These are phyloP conservation scores for Microhierax caerulescens DNA, from an alignment of 2,797 vertebrate species.

Conservation along the genomic window DNA sequence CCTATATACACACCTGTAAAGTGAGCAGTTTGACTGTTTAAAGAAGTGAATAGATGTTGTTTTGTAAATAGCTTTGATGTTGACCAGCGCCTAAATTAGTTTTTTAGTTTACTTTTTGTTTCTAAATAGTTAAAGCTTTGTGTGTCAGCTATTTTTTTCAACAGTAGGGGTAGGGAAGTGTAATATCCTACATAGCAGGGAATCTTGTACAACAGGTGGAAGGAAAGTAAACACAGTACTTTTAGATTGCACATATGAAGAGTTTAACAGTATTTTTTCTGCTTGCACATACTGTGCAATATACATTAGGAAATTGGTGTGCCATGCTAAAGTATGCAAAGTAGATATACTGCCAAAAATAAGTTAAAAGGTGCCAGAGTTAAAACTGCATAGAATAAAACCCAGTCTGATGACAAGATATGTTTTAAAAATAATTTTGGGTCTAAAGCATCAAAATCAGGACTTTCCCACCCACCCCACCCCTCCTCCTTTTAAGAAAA, in stretches of 20 bases:
- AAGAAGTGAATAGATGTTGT: neutral
- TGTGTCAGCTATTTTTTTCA: neutral
- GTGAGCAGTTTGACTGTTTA: neutral
- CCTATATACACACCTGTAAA: neutral
- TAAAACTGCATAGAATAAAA: neutral
- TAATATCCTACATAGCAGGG: neutral
- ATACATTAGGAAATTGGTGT: neutral
- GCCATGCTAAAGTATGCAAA: neutral
- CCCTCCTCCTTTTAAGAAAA: neutral
- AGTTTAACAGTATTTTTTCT: neutral
- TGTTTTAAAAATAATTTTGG: neutral
- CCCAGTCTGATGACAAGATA: neutral
- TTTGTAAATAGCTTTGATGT: neutral
- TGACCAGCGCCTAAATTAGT: neutral
- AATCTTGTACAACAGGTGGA: neutral
- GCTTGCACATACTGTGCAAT: neutral
- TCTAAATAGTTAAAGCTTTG: neutral
- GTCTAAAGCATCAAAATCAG: neutral
- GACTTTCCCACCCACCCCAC: too few species aligned
- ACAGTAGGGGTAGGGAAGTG: neutral
- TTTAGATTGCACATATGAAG: neutral
- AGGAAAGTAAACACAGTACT: neutral
- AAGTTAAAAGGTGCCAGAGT: neutral
- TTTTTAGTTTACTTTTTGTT: neutral
- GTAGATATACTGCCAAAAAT: neutral